A percentile compares a stretch with the other conserved stretches of the same genome.
These are phyloP conservation scores for Pipistrellus pygmaeus DNA, from an alignment of 2,797 vertebrate genomes.

Conservation along the genomic window DNA sequence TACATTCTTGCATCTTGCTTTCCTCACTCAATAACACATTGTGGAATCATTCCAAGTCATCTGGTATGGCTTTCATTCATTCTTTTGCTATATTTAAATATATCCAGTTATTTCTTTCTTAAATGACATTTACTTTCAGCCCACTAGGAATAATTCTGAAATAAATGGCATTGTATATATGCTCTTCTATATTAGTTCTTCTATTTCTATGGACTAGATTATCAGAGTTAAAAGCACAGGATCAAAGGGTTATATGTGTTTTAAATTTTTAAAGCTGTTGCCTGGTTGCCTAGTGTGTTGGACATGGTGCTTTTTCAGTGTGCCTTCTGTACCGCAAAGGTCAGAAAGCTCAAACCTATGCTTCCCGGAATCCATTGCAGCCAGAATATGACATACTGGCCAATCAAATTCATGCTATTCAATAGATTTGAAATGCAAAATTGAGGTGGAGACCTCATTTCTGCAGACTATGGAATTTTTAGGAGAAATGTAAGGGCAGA, in stretches of 20 bases:
- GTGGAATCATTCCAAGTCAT: constrained; percentile 20
- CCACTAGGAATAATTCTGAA: background rate
- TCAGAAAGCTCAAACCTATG: background rate
- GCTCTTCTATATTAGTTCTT: background rate
- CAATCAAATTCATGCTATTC: background rate
- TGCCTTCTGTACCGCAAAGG: background rate
- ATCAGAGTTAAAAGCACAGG: background rate
- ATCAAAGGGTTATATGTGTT: background rate
- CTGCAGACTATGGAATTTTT: background rate
- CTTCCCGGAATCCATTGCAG: background rate
- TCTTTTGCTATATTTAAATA: constrained; percentile 45
- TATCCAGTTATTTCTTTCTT: background rate
- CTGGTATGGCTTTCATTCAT: constrained; percentile 16
- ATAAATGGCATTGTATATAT: background rate
- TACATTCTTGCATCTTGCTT: background rate
- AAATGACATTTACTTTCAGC: constrained; percentile 9
- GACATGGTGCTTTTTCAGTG: background rate
- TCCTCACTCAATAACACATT: background rate
- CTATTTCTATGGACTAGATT: background rate
- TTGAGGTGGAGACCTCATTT: background rate
- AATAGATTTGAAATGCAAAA: constrained; percentile 13
- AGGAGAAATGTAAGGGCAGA: background rate
- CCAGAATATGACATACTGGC: background rate
- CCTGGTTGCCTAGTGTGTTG: background rate
- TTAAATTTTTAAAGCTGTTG: background rate